These are phyloP conservation scores for Athripsodes cinereus DNA, from an alignment of 2,888 invertebrate species.

Conservation along the genomic window DNA sequence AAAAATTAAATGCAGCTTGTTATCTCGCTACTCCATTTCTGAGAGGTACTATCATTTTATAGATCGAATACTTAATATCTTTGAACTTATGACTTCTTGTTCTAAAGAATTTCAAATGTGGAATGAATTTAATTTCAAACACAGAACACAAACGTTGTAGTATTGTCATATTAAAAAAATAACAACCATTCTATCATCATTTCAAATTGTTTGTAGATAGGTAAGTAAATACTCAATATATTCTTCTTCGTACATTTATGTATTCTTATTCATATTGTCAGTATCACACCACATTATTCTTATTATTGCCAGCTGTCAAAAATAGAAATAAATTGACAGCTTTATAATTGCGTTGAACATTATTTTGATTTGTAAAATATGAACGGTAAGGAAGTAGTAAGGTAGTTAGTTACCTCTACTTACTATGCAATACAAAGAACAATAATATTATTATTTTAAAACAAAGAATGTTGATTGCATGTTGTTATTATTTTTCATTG, in stretches of 20 bases:
- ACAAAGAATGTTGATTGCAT: neutral
- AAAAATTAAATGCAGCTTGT: too few species aligned
- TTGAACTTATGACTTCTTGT: too few species aligned
- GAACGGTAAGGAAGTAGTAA: neutral
- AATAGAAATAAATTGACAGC: slow-evolving; percentile 2
- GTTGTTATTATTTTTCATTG: neutral
- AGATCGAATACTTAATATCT: too few species aligned
- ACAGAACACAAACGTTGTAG: neutral
- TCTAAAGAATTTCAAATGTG: too few species aligned
- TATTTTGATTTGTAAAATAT: neutral
- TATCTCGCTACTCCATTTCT: too few species aligned
- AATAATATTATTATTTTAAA: neutral
- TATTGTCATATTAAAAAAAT: slow-evolving; percentile 1
- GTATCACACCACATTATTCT: neutral
- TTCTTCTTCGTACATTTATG: too few species aligned
- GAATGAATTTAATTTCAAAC: neutral
- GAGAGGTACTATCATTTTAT: too few species aligned
- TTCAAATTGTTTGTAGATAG: too few species aligned
- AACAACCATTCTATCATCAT: neutral
- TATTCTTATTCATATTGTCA: neutral
- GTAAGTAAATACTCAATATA: too few species aligned
- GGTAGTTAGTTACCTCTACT: too few species aligned
- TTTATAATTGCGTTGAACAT: slow-evolving; percentile 3
- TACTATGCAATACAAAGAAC: too few species aligned
- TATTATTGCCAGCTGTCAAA: slow-evolving; percentile 4